Conservation (phyloP, 2,888 invertebrate genomes). For the Drosophila leonis region DNA sequence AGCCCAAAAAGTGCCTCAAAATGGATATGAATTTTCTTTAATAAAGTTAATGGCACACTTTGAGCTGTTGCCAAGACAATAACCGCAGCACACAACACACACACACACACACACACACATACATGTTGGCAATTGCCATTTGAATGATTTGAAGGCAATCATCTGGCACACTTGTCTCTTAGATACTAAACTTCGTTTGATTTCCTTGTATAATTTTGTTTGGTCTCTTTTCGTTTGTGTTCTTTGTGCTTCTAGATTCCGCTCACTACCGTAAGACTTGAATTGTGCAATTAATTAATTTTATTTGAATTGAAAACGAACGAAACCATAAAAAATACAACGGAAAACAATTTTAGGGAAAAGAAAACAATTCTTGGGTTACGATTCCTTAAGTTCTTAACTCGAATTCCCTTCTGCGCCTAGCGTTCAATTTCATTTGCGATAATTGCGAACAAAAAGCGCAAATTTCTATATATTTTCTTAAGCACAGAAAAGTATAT, state of each 20-base stretch:
- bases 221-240: slow-evolving; percentile 77
- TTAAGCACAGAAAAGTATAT: slow-evolving; percentile 18
- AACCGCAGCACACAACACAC: slow-evolving; percentile 18
- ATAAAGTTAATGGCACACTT: slow-evolving; percentile 26
- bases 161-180: slow-evolving; percentile 31
- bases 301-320: slow-evolving; percentile 77
- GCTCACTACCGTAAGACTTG: slow-evolving; percentile 85
- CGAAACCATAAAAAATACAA: slow-evolving; percentile 51
- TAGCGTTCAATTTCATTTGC: slow-evolving; percentile 43
- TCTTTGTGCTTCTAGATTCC: slow-evolving; percentile 83
- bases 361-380: slow-evolving; percentile 32
- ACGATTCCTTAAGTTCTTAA: slow-evolving; percentile 47
- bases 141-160: slow-evolving; percentile 42
- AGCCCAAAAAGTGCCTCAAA: slow-evolving; percentile 32
- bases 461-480: slow-evolving; percentile 66
- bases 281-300: slow-evolving; percentile 81
- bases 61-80: slow-evolving; percentile 27
- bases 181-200: slow-evolving; percentile 41
- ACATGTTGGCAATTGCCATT: slow-evolving; percentile 50
- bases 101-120: not conserved
- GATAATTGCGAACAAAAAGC: slow-evolving; percentile 75
- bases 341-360: slow-evolving; percentile 1
- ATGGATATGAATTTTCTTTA: slow-evolving; percentile 13
- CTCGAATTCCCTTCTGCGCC: slow-evolving; percentile 12
- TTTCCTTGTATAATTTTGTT: slow-evolving; percentile 75